Conservation (phyloP, 1,140 invertebrate genomes). For the Zaprionus lachaisei region DNA sequence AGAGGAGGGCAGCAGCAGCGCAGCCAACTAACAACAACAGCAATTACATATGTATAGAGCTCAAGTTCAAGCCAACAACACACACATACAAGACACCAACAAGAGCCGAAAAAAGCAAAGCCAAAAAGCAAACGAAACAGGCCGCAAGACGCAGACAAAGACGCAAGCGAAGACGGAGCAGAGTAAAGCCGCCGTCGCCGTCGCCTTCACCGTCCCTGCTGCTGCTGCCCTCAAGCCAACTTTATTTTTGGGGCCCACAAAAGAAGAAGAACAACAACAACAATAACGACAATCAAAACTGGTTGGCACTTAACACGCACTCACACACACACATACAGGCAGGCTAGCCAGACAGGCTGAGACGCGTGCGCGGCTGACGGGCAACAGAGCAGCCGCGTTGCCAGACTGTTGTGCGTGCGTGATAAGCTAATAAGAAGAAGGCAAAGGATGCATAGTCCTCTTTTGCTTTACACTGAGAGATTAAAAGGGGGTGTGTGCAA, state of each 20-base stretch:
- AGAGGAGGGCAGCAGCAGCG: not conserved
- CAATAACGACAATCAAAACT: conserved; percentile 45
- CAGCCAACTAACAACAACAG: conserved; percentile 42
- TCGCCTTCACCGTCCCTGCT: not conserved
- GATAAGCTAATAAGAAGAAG: too few relatives aligned
- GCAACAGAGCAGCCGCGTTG: conserved; percentile 16
- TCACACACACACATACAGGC: not conserved
- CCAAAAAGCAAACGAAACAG: conserved; percentile 31
- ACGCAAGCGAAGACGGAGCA: conserved; percentile 12
- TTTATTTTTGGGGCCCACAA: conserved; percentile 53
- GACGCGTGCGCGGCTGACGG: conserved; percentile 46
- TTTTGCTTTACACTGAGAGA: not conserved
- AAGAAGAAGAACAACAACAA: conserved; percentile 34
- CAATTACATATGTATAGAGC: conserved; percentile 84
- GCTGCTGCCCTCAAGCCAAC: conserved; percentile 9
- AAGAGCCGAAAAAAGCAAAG: conserved; percentile 37
- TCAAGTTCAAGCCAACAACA: conserved; percentile 84
- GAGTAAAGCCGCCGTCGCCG: conserved; percentile 5
- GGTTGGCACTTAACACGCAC: conserved; percentile 46
- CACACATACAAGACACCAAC: conserved; percentile 13
- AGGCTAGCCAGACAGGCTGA: conserved; percentile 8
- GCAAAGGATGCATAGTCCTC: too few relatives aligned
- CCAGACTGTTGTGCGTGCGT: conserved; percentile 23
- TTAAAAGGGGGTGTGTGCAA: too few relatives aligned
- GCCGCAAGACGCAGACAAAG: conserved; percentile 13